These are phyloP conservation scores for Schizopygopsis pylzovi DNA, from an alignment of 2,797 vertebrate species.

Conservation along the genomic window DNA sequence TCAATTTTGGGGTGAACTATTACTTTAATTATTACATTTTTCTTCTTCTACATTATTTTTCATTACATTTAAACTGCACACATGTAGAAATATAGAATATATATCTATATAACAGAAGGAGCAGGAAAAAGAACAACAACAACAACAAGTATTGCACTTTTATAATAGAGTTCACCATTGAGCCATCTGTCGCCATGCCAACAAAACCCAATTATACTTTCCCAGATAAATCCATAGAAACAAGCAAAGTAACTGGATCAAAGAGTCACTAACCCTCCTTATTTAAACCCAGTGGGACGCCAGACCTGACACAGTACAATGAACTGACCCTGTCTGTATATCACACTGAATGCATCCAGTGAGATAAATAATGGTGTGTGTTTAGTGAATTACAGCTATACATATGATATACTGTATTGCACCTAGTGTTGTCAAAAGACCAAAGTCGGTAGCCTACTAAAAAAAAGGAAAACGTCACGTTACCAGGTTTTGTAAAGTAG, in stretches of 20 bases:
- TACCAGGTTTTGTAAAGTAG: too few species aligned
- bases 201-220: constrained; percentile 22
- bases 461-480: too few species aligned
- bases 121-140: neutral
- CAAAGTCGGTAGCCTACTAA: too few species aligned
- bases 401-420: neutral
- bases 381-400: neutral
- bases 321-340: neutral
- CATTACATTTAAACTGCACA: neutral
- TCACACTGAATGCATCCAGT: neutral
- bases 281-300: neutral
- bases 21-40: neutral
- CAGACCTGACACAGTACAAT: neutral
- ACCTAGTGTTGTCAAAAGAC: too few species aligned
- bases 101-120: neutral
- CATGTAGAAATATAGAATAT: neutral
- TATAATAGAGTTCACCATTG: neutral
- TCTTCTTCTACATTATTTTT: neutral
- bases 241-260: constrained; percentile 7
- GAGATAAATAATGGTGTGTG: neutral
- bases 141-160: neutral
- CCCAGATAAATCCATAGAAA: constrained; percentile 4
- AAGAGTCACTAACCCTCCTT: constrained; percentile 11
- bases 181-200: constrained; percentile 30
- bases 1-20: too few species aligned